Evolutionary conservation across 1,140 invertebrate species (phyloP).

Genomic region (Triops longicaudatus): DNA sequence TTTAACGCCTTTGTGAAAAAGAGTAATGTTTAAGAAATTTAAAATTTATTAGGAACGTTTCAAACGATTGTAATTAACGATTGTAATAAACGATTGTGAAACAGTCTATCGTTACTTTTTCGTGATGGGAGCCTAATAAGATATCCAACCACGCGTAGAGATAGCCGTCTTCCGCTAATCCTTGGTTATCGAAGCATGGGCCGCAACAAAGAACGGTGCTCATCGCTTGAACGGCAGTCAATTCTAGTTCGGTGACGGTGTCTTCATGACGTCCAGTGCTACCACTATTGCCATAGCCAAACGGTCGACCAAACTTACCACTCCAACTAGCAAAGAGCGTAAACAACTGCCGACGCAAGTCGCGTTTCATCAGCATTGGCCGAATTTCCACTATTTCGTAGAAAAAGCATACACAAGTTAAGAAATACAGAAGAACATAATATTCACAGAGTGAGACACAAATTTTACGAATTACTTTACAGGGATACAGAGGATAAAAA

Average conservation of each 20-base stretch:
- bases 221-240: slow-evolving; percentile 74
- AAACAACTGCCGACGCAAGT: slow-evolving; percentile 78
- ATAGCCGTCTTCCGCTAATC: slow-evolving; percentile 75
- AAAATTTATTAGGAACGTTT: too few relatives aligned
- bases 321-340: slow-evolving; percentile 89
- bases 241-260: slow-evolving; percentile 48
- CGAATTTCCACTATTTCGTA: slow-evolving; percentile 69
- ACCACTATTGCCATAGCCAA: slow-evolving; percentile 38
- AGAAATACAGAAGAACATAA: slow-evolving; percentile 21
- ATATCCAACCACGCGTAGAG: slow-evolving; percentile 90
- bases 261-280: slow-evolving; percentile 27
- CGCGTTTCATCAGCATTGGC: slow-evolving; percentile 72
- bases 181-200: slow-evolving; percentile 77
- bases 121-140: slow-evolving; percentile 75
- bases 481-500: slow-evolving; percentile 16
- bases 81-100: neutral
- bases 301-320: slow-evolving; percentile 62
- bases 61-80: too few relatives aligned
- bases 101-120: slow-evolving; percentile 55
- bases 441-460: neutral
- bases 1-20: too few relatives aligned
- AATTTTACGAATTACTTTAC: neutral
- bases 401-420: slow-evolving; percentile 13
- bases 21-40: too few relatives aligned
- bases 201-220: slow-evolving; percentile 90